Evolutionary conservation across 2,113 vertebrate species (phyloP).

Genomic region (Rhinolophus sinicus): DNA sequence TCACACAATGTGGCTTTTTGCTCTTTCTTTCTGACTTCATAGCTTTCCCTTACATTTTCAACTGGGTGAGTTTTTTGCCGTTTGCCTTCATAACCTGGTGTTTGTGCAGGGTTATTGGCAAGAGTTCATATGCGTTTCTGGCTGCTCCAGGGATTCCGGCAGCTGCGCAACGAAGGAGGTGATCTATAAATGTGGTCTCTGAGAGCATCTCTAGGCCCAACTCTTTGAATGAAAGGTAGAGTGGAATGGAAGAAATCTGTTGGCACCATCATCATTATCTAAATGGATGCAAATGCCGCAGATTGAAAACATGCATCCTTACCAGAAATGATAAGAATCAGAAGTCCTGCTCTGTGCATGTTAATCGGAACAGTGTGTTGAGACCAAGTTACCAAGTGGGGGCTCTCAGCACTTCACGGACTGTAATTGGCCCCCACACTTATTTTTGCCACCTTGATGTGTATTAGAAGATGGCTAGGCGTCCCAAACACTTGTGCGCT

Average conservation of each 20-base stretch:
- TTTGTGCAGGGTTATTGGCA: constrained; percentile 22
- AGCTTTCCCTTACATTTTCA: constrained; percentile 40
- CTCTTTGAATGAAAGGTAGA: constrained; percentile 53
- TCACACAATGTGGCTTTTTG: not conserved
- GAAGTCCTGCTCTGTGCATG: constrained; percentile 3
- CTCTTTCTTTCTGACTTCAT: not conserved
- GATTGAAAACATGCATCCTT: constrained; percentile 27
- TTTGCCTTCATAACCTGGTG: constrained; percentile 37
- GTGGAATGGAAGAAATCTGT: not conserved
- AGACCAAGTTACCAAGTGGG: not conserved
- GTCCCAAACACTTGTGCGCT: not conserved
- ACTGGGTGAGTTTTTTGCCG: constrained; percentile 34
- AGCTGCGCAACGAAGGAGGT: constrained; percentile 10
- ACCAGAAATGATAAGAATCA: constrained; percentile 27
- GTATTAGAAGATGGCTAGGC: not conserved
- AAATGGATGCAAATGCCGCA: constrained; percentile 60
- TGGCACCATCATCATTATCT: constrained; percentile 56
- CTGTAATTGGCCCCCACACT: not conserved
- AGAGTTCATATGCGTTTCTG: constrained; percentile 54
- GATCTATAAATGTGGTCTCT: constrained; percentile 50
- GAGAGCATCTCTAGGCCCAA: constrained; percentile 45
- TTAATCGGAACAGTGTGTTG: not conserved
- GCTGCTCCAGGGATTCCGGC: constrained; percentile 5
- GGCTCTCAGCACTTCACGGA: not conserved
- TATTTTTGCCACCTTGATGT: constrained; percentile 1